These are phyloP conservation scores for Epicampocera succincta DNA, from an alignment of 2,888 invertebrate genomes.

Conservation along the genomic window DNA sequence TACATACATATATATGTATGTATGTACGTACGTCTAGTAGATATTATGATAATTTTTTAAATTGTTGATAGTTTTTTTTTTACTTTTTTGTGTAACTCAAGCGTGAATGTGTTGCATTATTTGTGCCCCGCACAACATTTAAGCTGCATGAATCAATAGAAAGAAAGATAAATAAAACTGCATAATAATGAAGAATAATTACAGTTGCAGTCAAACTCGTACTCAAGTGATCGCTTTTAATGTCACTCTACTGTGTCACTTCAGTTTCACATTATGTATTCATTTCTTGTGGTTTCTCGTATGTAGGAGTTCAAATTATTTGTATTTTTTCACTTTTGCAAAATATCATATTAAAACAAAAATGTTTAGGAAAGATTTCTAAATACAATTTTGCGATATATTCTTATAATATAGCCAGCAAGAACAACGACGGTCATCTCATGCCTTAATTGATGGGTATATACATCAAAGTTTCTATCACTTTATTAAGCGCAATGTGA, in stretches of 20 bases:
- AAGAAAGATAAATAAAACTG: slow-evolving; percentile 17
- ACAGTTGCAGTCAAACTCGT: slow-evolving; percentile 1
- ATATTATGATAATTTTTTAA: slow-evolving; percentile 23
- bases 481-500: no score
- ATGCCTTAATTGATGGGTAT: no score
- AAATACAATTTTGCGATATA: no score
- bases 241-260: slow-evolving; percentile 29
- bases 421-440: no score
- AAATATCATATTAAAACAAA: not conserved
- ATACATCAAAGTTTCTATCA: no score
- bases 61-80: not conserved
- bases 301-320: slow-evolving; percentile 42
- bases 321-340: not conserved
- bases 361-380: slow-evolving; percentile 78
- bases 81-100: not conserved
- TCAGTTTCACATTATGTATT: slow-evolving; percentile 21
- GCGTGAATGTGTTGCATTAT: slow-evolving; percentile 38
- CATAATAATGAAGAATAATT: slow-evolving; percentile 41
- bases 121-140: slow-evolving; percentile 36
- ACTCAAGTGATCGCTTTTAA: slow-evolving; percentile 14
- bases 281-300: slow-evolving; percentile 36
- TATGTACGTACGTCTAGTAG: no score
- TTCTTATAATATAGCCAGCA: no score
- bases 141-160: slow-evolving; percentile 47
- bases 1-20: not conserved